A percentile compares a stretch with the other conserved stretches of the same genome.
These are phyloP conservation scores for Sula dactylatra DNA, from an alignment of 2,113 vertebrate genomes.

Conservation along the genomic window DNA sequence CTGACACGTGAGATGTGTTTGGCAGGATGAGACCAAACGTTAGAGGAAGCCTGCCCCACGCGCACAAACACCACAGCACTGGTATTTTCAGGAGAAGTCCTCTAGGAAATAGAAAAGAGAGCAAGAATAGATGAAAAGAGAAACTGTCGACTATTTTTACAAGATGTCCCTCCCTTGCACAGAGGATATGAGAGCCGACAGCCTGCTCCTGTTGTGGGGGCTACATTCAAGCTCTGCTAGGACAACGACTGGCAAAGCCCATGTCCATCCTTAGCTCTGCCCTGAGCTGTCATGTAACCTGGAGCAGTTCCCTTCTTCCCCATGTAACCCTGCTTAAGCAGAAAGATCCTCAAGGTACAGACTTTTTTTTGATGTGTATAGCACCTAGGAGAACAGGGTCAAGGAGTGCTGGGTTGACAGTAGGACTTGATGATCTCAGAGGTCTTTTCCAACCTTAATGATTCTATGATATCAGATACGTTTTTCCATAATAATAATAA, in stretches of 20 bases:
- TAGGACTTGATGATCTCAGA: too few species aligned
- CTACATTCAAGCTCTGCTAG: not conserved
- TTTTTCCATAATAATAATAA: not conserved
- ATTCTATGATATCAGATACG: not conserved
- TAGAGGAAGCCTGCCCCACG: not conserved
- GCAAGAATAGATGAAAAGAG: not conserved
- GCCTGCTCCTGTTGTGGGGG: fast-evolving
- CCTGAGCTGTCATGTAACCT: not conserved
- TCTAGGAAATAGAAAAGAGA: not conserved
- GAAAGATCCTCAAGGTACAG: not conserved
- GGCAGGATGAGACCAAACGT: fast-evolving
- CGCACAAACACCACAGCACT: not conserved
- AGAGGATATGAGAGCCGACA: fast-evolving
- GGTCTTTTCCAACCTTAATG: too few species aligned
- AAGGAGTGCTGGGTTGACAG: too few species aligned
- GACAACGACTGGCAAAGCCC: not conserved
- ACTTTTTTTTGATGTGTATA: not conserved
- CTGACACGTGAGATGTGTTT: fast-evolving
- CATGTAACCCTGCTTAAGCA: too few species aligned
- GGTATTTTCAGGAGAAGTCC: not conserved
- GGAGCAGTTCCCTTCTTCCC: not conserved
- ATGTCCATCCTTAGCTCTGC: not conserved
- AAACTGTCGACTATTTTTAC: not conserved
- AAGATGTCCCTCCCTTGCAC: not conserved
- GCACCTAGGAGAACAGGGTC: not conserved